phyloP scores from a whole-genome alignment of 2,888 invertebrate species.

The Dione vanillae region DNA sequence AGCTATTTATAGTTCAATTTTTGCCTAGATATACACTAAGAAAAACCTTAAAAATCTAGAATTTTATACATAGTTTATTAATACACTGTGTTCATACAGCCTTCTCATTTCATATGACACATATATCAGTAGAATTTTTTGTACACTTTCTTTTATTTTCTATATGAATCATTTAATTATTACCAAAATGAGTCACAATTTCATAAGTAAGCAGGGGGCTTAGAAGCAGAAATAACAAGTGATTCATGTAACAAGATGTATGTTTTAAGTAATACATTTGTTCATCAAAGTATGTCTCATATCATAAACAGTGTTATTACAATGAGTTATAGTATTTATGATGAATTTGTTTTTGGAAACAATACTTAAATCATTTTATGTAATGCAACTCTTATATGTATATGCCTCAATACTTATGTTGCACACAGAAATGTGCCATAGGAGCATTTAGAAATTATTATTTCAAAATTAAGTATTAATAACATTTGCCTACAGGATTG shows the following conservation, averaged over 20 bases:
- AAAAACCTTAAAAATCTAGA: no score
- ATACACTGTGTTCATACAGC: slow-evolving; percentile 58
- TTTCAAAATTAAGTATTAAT: no score
- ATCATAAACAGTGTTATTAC: no score
- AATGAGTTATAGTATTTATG: no score
- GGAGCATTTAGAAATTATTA: neutral
- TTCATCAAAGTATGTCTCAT: neutral
- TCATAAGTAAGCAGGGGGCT: no score
- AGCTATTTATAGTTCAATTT: neutral
- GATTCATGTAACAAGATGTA: neutral
- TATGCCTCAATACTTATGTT: no score
- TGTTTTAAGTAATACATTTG: neutral
- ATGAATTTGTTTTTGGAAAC: no score
- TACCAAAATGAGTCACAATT: neutral
- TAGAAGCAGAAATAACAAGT: neutral
- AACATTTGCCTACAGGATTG: neutral
- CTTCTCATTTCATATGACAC: slow-evolving; percentile 43
- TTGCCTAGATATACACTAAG: no score
- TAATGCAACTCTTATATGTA: no score
- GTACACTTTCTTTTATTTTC: neutral
- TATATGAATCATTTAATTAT: neutral
- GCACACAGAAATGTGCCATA: neutral
- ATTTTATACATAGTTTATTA: slow-evolving; percentile 40
- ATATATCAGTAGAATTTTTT: slow-evolving; percentile 8
- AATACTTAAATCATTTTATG: no score